A percentile compares a stretch with the other conserved stretches of the same genome.
These are phyloP conservation scores for Aurelia coerulea DNA, from an alignment of 30 jellyfish, hydroid and myxozoan species.

Conservation along the genomic window DNA sequence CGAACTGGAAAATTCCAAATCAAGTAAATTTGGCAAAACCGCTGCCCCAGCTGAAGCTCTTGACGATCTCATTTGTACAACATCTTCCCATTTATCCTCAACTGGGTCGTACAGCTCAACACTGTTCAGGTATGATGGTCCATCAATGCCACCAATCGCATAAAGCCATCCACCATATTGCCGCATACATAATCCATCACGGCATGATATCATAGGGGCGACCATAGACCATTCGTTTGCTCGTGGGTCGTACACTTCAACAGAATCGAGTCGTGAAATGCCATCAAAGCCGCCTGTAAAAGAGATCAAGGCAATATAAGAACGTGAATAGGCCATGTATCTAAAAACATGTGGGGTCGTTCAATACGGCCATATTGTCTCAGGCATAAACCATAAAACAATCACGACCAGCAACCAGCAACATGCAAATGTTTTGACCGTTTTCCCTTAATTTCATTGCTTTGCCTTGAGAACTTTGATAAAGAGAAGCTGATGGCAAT, in stretches of 20 bases:
- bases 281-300: conserved; percentile 97
- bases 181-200: conserved; percentile 92
- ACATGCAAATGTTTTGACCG: too few species aligned
- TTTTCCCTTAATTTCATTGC: too few species aligned
- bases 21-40: conserved; percentile 56
- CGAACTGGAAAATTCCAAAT: neutral
- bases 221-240: conserved; percentile 82
- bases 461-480: too few species aligned
- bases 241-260: conserved; percentile 94
- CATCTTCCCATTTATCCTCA: conserved; percentile 81
- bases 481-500: too few species aligned
- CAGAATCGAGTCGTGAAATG: conserved; percentile 75
- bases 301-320: too few species aligned
- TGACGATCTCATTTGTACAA: conserved; percentile 73
- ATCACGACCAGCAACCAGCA: too few species aligned
- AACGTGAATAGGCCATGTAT: too few species aligned
- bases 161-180: conserved; percentile 91
- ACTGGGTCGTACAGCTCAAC: conserved; percentile 95
- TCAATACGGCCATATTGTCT: too few species aligned
- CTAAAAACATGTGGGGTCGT: too few species aligned
- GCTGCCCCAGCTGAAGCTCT: conserved; percentile 99
- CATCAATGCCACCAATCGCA: conserved; percentile 98
- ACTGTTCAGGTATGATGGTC: conserved; percentile 95
- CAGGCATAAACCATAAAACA: too few species aligned
- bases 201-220: conserved; percentile 86